A percentile compares a stretch with the other conserved stretches of the same genome.
Conservation (phyloP, 2,797 vertebrate genomes). For the Sebastes diploproa region DNA sequence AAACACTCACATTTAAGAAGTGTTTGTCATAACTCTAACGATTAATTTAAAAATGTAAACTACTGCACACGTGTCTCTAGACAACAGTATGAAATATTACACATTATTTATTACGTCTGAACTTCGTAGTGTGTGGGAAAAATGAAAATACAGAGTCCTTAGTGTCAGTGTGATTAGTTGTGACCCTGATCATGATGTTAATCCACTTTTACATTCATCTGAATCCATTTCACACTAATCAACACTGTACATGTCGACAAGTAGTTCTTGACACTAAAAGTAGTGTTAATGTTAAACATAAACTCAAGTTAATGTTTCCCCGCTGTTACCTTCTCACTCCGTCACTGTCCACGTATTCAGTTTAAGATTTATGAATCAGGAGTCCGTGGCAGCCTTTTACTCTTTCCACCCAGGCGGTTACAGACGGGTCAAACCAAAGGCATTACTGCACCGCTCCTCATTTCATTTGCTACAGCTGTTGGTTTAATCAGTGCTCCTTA, state of each 20-base stretch:
- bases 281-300: background rate
- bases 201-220: background rate
- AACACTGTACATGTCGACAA: background rate
- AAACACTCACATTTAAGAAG: background rate
- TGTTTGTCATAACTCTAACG: background rate
- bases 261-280: background rate
- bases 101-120: too few relatives aligned
- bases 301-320: background rate
- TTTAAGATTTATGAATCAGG: background rate
- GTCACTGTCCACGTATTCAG: background rate
- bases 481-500: constrained; percentile 35
- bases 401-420: background rate
- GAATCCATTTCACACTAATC: background rate
- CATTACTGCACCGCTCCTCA: background rate
- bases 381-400: background rate
- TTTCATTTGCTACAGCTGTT: constrained; percentile 8
- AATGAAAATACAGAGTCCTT: background rate
- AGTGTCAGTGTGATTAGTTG: background rate
- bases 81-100: too few relatives aligned
- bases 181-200: background rate
- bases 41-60: background rate
- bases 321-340: background rate
- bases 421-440: constrained; percentile 20
- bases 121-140: too few relatives aligned
- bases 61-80: background rate